Evolutionary conservation across 2,888 invertebrate species (phyloP), one percentile per base, ranked within the genome.

Genomic region (Lithophane semibrunnea): DNA sequence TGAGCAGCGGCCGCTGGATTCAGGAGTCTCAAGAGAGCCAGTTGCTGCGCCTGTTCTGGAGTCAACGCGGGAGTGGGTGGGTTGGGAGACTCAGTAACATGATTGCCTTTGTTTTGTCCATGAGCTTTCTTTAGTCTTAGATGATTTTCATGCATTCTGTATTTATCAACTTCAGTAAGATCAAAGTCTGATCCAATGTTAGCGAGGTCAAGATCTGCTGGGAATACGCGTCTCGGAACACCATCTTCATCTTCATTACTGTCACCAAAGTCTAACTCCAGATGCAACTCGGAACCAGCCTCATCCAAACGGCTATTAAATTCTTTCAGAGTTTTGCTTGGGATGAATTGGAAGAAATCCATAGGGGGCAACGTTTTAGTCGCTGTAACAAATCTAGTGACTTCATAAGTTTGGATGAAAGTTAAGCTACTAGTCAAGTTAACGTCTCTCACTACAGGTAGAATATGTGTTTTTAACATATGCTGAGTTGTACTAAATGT

Each of bases 401-500:
- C 97, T 90, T 98, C 97, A 94, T 99, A 99, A 0, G 99, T 99
- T 95, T 99, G 99, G 4, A 99, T 98, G 69, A 99, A 97, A 0
- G 99, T 99, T 87, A 98, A 95, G 80, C 97, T 98, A 71, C 97
- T 97, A 0, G 98, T 98, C 86, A 98, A 97, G 79, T 97, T 97
- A 24, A 97, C 97, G 79, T 97, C 98, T 83, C 97, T 97, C 60
- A 99, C 97, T 1, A 99, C 97, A 0, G 99, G 99, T 72, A 99
- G 95, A 80, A 99, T 97, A 92, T 99, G 99, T 1, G 99, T 99
- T 94, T 99, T 99, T 29, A 99, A 95, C 97, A 99, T 98, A 16
- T 98, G 97, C 93, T 99, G 98, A 0, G 99, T 99, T 9, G 99
- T 99, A 88, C 99, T 99, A 95, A 99, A 99, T 5, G 99, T 99